phyloP scores from a whole-genome alignment of 2,113 vertebrate species.

The Myrmophylax atrothorax region DNA sequence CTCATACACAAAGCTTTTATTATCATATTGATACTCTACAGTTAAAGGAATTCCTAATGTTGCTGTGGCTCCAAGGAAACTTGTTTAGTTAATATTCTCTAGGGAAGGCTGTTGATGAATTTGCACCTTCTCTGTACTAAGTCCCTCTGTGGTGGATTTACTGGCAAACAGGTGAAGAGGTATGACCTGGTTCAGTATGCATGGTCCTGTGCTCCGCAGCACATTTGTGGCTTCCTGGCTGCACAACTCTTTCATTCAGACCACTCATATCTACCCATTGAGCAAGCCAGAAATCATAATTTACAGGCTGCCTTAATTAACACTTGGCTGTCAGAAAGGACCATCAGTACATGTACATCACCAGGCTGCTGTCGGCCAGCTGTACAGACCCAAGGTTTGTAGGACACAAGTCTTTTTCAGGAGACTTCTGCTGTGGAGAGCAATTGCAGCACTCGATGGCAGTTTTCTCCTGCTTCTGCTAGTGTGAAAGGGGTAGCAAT shows the following conservation, averaged over 20 bases:
- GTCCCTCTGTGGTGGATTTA: neutral
- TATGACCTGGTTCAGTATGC: neutral
- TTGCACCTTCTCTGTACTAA: neutral
- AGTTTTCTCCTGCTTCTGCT: neutral
- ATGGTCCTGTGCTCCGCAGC: accelerated
- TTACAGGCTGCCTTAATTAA: neutral
- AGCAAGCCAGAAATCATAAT: neutral
- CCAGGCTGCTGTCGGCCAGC: neutral
- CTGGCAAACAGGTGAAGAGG: neutral
- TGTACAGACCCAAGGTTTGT: neutral
- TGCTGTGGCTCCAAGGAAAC: neutral
- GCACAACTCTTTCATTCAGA: neutral
- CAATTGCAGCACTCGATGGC: accelerated
- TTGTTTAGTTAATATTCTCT: neutral
- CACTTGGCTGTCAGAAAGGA: neutral
- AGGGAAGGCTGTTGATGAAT: neutral
- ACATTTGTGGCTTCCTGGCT: neutral
- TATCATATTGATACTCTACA: neutral
- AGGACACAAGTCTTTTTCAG: neutral
- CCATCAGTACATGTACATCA: neutral
- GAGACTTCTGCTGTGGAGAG: accelerated
- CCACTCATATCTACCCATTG: neutral
- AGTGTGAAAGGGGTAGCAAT: neutral
- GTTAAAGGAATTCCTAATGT: neutral
- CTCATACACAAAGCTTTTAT: neutral